These are phyloP conservation scores for Onchidella celtica DNA, from an alignment of 2,888 invertebrate species.

Conservation along the genomic window DNA sequence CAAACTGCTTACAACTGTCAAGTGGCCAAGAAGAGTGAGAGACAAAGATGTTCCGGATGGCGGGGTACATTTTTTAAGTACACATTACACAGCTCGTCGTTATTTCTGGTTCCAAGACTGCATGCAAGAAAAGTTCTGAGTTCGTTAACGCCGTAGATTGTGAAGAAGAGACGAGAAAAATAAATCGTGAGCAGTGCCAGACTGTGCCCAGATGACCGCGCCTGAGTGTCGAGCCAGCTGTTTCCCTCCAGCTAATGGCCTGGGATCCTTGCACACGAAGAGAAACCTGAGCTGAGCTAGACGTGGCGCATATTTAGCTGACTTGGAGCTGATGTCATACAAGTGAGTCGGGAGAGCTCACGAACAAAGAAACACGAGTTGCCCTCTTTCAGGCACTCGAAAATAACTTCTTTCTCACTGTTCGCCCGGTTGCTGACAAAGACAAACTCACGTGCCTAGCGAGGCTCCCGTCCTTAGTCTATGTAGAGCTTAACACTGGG, in stretches of 20 bases:
- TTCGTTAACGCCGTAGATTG: too few species aligned
- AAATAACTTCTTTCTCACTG: conserved; percentile 5
- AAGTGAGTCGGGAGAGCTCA: conserved; percentile 22
- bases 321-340: conserved; percentile 36
- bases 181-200: background rate
- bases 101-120: too few species aligned
- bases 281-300: conserved; percentile 20
- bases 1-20: too few species aligned
- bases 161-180: background rate
- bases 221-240: conserved; percentile 31
- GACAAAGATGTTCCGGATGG: too few species aligned
- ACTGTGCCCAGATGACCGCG: background rate
- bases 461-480: too few species aligned
- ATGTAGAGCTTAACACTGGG: too few species aligned
- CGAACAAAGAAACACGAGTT: conserved; percentile 44
- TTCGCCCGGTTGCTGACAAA: background rate
- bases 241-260: conserved; percentile 12
- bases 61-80: too few species aligned
- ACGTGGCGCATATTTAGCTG: conserved; percentile 40
- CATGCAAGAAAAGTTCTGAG: too few species aligned
- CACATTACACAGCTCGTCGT: too few species aligned
- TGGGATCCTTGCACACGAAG: background rate
- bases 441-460: too few species aligned
- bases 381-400: conserved; percentile 33
- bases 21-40: too few species aligned